phyloP scores from a whole-genome alignment of 2,888 invertebrate genomes.

The Ferrisia virgata region DNA sequence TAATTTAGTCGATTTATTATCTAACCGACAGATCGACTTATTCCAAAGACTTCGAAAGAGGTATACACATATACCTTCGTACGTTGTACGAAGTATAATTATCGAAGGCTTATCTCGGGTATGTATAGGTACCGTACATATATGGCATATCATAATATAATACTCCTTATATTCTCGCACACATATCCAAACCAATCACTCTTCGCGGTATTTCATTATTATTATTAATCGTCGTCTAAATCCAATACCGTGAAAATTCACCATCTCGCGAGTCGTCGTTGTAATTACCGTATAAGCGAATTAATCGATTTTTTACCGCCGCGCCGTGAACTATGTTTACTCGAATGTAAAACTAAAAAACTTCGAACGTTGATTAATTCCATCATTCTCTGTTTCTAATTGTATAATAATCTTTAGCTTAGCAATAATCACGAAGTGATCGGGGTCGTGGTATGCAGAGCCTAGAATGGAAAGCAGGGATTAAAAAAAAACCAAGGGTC shows the following conservation, averaged over 20 bases:
- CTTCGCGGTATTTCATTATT: neutral
- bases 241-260: neutral
- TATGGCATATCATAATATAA: neutral
- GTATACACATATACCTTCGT: neutral
- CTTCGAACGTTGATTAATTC: neutral
- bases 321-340: neutral
- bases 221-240: neutral
- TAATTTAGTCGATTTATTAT: neutral
- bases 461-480: too few species aligned
- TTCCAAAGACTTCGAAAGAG: neutral
- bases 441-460: too few species aligned
- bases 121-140: neutral
- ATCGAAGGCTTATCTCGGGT: neutral
- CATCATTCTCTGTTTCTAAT: neutral
- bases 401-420: neutral
- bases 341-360: neutral
- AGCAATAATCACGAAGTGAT: too few species aligned
- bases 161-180: neutral
- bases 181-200: neutral
- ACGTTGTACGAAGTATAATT: neutral
- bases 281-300: neutral
- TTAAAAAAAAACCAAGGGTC: too few species aligned
- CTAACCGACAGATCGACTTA: neutral
- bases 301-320: neutral
- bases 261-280: neutral